Percentiles rank a stretch among this genome's conserved stretches.
Conservation (phyloP, 2,113 vertebrate species). For the Mus pahari region DNA sequence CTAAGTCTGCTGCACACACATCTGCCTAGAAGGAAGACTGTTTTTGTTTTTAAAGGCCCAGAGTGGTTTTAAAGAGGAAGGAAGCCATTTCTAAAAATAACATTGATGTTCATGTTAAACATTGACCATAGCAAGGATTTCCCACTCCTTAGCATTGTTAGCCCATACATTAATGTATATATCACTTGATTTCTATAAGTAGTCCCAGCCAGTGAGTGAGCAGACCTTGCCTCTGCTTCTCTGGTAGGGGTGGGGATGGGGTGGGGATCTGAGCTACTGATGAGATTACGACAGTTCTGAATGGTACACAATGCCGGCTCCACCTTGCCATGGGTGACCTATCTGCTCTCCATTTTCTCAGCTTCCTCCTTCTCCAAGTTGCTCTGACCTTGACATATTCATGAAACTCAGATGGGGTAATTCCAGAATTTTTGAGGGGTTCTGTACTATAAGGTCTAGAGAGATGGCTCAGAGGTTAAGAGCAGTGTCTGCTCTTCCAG, state of each 20-base stretch:
- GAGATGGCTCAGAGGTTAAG: too few relatives aligned
- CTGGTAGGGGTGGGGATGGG: neutral
- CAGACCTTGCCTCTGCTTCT: neutral
- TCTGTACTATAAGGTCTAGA: too few relatives aligned
- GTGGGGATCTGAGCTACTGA: neutral
- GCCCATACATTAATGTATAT: neutral
- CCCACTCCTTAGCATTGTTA: neutral
- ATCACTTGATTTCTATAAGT: constrained; percentile 23
- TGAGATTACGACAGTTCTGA: neutral
- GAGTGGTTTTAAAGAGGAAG: constrained; percentile 70
- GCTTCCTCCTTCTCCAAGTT: neutral
- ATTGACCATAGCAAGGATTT: neutral
- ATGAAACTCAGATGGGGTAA: neutral
- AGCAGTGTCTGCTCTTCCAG: too few relatives aligned
- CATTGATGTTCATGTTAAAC: neutral
- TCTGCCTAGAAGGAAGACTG: constrained; percentile 45
- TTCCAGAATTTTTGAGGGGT: too few relatives aligned
- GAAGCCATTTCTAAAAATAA: constrained; percentile 33
- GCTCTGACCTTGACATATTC: constrained; percentile 10
- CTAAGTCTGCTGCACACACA: neutral
- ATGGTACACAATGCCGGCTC: neutral
- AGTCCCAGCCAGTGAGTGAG: neutral
- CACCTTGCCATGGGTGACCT: neutral
- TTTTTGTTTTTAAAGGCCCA: constrained; percentile 63
- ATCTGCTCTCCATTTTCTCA: neutral